Conservation (phyloP, 2,113 vertebrate species). For the Oreochromis niloticus region DNA sequence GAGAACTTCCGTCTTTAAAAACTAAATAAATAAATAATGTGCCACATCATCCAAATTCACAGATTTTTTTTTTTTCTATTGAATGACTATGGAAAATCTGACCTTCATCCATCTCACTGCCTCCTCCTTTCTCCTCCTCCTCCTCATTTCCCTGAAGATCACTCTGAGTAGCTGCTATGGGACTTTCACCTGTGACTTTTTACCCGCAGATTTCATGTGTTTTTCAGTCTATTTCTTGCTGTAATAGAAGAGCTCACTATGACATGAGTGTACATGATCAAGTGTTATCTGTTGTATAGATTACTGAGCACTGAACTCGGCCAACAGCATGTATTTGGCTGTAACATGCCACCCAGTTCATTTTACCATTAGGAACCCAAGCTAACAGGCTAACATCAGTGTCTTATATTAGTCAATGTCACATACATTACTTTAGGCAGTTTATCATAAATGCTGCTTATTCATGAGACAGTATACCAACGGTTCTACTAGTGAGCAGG, state of each 20-base stretch:
- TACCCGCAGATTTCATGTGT: not conserved
- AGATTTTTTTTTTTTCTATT: too few relatives aligned
- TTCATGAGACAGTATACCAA: fast-evolving
- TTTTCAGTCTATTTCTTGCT: not conserved
- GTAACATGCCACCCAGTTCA: fast-evolving
- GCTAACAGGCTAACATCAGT: not conserved
- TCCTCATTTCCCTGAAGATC: not conserved
- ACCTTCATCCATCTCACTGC: too few relatives aligned
- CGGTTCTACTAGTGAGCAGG: not conserved
- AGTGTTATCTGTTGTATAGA: too few relatives aligned
- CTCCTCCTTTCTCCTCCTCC: too few relatives aligned
- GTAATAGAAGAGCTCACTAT: too few relatives aligned
- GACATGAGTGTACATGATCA: too few relatives aligned
- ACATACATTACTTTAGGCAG: not conserved
- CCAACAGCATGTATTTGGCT: too few relatives aligned
- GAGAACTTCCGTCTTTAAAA: too few relatives aligned
- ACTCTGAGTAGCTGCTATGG: not conserved
- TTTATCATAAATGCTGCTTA: not conserved
- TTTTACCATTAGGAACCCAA: not conserved
- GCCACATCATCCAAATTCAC: too few relatives aligned
- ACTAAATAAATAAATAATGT: too few relatives aligned
- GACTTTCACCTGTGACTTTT: not conserved
- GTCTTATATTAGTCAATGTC: not conserved
- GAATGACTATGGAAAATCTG: not conserved
- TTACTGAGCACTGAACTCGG: too few relatives aligned